Evolutionary conservation across 1,140 invertebrate species (phyloP).

Genomic region (Macrobrachium nipponense): DNA sequence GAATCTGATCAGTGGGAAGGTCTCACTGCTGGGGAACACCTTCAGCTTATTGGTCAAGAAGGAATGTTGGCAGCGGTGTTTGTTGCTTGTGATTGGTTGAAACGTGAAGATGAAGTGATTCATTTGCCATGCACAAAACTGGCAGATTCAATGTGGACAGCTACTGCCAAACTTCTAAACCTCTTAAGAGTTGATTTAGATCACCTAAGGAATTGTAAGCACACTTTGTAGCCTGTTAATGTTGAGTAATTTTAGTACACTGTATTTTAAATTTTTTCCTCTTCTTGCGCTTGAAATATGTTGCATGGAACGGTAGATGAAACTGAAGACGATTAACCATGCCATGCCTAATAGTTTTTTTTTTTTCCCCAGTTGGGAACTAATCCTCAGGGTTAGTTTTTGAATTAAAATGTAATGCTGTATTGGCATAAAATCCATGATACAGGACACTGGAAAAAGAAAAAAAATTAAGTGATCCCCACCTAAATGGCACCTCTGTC

Average conservation of each 20-base stretch:
- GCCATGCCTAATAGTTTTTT: no score
- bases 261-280: neutral
- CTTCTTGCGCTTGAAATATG: no score
- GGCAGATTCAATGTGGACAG: slow-evolving; percentile 39
- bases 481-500: no score
- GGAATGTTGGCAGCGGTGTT: slow-evolving; percentile 49
- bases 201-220: slow-evolving; percentile 42
- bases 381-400: no score
- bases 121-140: slow-evolving; percentile 50
- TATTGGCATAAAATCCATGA: no score
- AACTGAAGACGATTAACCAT: no score
- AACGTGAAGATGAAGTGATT: slow-evolving; percentile 46
- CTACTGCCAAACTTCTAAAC: slow-evolving; percentile 48
- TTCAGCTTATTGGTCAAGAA: slow-evolving; percentile 48
- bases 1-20: slow-evolving; percentile 57
- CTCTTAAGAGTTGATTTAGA: slow-evolving; percentile 40
- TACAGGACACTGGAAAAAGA: no score
- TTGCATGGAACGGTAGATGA: no score
- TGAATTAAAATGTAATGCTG: no score
- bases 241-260: neutral
- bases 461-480: no score
- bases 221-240: neutral
- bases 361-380: no score
- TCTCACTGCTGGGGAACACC: slow-evolving; percentile 42
- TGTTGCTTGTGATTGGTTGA: slow-evolving; percentile 48